Evolutionary conservation across 2,113 vertebrate genomes (phyloP), one percentile per base, ranked within the genome.

Genomic region (Axis porcinus): DNA sequence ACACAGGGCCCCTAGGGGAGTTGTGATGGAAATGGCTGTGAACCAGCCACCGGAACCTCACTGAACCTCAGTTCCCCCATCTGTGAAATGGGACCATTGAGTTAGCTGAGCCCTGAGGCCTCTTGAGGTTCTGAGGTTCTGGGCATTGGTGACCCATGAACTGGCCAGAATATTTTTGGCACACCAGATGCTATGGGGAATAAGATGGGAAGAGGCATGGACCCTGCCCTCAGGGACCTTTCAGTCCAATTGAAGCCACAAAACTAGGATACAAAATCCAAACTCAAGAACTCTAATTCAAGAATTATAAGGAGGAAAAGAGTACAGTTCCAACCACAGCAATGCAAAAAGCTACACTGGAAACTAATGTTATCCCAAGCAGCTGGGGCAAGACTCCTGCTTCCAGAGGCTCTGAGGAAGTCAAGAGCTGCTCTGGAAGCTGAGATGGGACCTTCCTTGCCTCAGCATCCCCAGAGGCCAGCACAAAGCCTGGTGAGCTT

Each of bases 161-260:
- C 52, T 21, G 27, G 45, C 78, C 14, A 47, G 40, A 19, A 4
- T 54, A 62, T 76, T 76, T 81, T 19, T 43, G 52, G 76, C 27
- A 40, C 0, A 1, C 30, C 43, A 58, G 57, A 27, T 55, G 19
- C 79, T 47, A 8, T 0, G 0, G 21, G 58, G 64, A 50, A 25
- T 1, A 5, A 52, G 79, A 40, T 2, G 25, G 47, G 47, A 54
- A 43, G 60, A 43, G 36, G 40, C 0, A 4, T 19, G 64, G 40
- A 10, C 19, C 16, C 40, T 82, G 12, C 28, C 40, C 52, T 88
- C 23, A 13, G 30, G 0, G 21, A 84, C 52, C n/a, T 52, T n/a
- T 28, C 4, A 7, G 54, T 74, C 36, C 33, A 7, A n/a, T 10
- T 28, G 40, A 52, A 78, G 40, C 40, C 57, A 27, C 58, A 40